Evolutionary conservation across 1,140 invertebrate species (phyloP).

Genomic region (Meloidogyne floridensis): DNA sequence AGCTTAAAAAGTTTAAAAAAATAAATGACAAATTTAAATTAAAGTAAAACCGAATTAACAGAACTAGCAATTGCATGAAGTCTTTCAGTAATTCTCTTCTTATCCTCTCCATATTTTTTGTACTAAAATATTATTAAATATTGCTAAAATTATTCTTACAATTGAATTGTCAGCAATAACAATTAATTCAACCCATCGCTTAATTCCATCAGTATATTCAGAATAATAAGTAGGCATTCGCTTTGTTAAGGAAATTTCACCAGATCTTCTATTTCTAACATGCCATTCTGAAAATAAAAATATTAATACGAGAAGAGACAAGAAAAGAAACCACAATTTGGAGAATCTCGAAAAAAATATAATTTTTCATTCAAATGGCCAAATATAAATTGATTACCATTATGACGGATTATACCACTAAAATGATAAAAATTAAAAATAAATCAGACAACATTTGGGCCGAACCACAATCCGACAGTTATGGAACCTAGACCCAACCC

Average conservation of each 20-base stretch:
- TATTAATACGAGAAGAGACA: neutral
- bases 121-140: slow-evolving; percentile 53
- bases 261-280: neutral
- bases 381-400: neutral
- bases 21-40: neutral
- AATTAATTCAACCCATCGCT: slow-evolving; percentile 59
- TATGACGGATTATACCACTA: neutral
- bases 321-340: neutral
- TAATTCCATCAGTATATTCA: slow-evolving; percentile 55
- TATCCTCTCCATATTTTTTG: slow-evolving; percentile 60
- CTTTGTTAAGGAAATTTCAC: neutral
- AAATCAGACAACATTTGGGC: too few species aligned
- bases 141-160: slow-evolving; percentile 33
- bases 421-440: neutral
- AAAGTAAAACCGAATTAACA: slow-evolving; percentile 55
- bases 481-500: too few species aligned
- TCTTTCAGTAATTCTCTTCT: slow-evolving; percentile 53
- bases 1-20: slow-evolving; percentile 49
- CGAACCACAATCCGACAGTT: too few species aligned
- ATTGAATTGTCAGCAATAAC: slow-evolving; percentile 63
- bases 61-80: slow-evolving; percentile 58
- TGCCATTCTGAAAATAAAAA: neutral
- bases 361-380: neutral
- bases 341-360: neutral
- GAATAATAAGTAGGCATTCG: slow-evolving; percentile 52